Conservation (phyloP, 1,140 invertebrate genomes). For the Triops cancriformis region DNA sequence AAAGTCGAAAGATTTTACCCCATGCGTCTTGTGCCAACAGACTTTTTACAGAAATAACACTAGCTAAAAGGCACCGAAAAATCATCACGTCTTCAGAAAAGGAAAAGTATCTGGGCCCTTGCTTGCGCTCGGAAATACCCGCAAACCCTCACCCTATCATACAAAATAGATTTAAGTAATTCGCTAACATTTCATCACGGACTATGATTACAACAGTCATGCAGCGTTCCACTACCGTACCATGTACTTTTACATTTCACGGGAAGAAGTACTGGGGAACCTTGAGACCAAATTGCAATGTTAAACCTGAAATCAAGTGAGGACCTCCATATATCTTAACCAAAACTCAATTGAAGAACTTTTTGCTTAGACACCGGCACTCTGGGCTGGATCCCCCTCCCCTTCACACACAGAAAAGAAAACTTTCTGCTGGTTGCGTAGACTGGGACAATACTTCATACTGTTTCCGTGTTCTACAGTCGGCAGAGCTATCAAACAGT, state of each 20-base stretch:
- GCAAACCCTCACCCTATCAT: background rate
- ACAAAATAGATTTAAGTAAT: background rate
- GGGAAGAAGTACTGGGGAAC: background rate
- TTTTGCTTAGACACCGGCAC: background rate
- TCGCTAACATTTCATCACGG: conserved; percentile 10
- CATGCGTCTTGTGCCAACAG: no score
- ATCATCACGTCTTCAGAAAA: no score
- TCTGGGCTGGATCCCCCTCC: background rate
- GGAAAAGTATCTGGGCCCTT: background rate
- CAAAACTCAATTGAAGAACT: background rate
- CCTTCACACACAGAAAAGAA: background rate
- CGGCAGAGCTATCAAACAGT: no score
- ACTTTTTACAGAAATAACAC: no score
- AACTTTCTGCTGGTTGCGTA: background rate
- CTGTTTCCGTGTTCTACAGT: no score
- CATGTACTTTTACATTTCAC: conserved; percentile 4
- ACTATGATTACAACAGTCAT: conserved; percentile 1
- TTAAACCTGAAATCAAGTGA: background rate
- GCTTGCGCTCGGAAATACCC: background rate
- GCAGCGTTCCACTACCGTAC: background rate
- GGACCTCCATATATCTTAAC: background rate
- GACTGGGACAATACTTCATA: no score
- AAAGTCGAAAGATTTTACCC: no score
- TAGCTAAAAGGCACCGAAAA: no score
- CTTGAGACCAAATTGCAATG: conserved; percentile 1